Base-by-base conservation (phyloP, 2,113 vertebrate genomes). In the Callorhinus ursinus region DNA sequence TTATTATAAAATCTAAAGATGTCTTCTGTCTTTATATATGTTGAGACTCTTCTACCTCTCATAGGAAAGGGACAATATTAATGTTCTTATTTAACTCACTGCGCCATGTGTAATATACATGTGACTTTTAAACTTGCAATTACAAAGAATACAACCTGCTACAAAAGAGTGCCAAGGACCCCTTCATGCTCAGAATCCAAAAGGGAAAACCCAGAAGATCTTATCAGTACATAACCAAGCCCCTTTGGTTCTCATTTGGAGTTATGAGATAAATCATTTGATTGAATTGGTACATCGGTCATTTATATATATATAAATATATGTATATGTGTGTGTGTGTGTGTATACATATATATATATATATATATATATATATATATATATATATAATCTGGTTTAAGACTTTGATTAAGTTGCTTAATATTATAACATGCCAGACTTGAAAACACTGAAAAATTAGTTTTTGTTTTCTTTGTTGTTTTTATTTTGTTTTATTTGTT, bases 1-100 rank as follows among this genome's bases (percentile, higher is more conserved):
- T 86, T 84, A 80, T 85, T 88, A n/a, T 91, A 80, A 95, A 92
- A 82, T 61, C 6, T 36, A 95, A 26, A 90, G 61, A 21, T 7
- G 5, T 71, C 93, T 80, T 42, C 1, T 63, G 1, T 65, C 18
- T 88, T 80, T 92, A 15, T 36, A 13, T 63, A 14, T 36, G 7
- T 72, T 91, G 14, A 83, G 9, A 36, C n/a, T 65, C 5, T 95
- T 46, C 57, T 72, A 26, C 26, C 28, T 90, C 9, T 90, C 19
- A 74, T 24, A 88, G 46, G 39, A 7, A 59, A 88, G 39, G n/a
- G 12, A 90, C 28, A 71, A 67, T 90, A 59, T 57, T 83, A 85
- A 74, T 51, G 18, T 77, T 71, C 1, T 81, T 83, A 72, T 85
- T 94, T 96, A 94, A 57, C 6, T 86, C 53, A 94, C 2, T 63